Evolutionary conservation across 2,113 vertebrate species (phyloP), one percentile per base, ranked within the genome.

Genomic region (Toxostoma redivivum): DNA sequence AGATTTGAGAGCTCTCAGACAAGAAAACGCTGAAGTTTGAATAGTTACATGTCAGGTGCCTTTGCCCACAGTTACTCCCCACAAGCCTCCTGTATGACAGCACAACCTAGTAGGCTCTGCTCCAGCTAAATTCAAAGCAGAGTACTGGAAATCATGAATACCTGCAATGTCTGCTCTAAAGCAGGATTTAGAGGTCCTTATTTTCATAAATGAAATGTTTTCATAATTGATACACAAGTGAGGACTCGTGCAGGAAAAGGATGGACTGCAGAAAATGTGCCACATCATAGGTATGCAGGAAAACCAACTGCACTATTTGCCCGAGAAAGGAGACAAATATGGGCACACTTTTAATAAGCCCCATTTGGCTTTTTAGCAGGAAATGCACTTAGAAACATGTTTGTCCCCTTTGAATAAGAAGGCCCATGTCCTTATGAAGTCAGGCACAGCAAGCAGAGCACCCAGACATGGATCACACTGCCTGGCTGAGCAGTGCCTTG

Each of bases 381-480:
- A 92, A 80, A 81, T 20, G 30, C 35, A 44, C 35, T 65, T 70
- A 70, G 64, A 77, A 91, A 80, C 12, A 45, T 0, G 1, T 77
- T 58, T 61, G 28, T 27, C n/a, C 64, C 15, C 40, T 85, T 74
- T 77, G 33, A 54, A 33, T 22, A 57, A 22, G 31, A 54, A 61
- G 42, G 38, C 5, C 14, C 20, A 7, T 4, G 3, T 35, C 61
- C 31, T 70, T 16, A 21, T 15, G 11, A 35, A 72, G 65, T 10
- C 48, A 38, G 66, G 73, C 27, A 33, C 13, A 37, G 28, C 1
- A 7, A 57, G 64, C 64, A 54, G 51, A 58, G 53, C 10, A 54
- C 51, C 17, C 24, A 48, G n/a, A 11, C 15, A 12, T 0, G 0
- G 69, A 56, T 35, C 44, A 5, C n/a, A 3, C 7, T 1, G 3